These are phyloP conservation scores for Stylophora pistillata DNA, from an alignment of 64 coral and sea anemone species.

Conservation along the genomic window DNA sequence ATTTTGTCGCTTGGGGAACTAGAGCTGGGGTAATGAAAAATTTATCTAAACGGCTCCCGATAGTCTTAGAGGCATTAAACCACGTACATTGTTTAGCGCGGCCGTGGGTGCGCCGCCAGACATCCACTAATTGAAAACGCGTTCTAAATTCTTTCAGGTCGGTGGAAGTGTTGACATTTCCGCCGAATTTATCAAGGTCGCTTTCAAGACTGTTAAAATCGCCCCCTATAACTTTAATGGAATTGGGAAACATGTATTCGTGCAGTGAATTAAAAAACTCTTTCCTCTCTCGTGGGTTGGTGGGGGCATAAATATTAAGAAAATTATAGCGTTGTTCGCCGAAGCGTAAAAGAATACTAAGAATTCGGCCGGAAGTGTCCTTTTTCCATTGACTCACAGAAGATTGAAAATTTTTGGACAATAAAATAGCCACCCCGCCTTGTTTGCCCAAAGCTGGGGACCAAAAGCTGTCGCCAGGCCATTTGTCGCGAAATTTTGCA, in stretches of 20 bases:
- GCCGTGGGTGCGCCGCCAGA: background rate
- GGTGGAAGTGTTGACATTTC: background rate
- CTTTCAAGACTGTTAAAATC: slow-evolving; percentile 8
- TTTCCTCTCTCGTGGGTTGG: background rate
- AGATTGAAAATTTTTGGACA: background rate
- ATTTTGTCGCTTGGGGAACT: background rate
- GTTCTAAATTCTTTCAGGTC: background rate
- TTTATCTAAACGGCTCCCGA: background rate
- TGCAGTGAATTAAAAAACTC: background rate
- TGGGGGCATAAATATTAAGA: background rate
- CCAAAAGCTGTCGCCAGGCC: too few relatives aligned
- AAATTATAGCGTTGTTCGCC: background rate
- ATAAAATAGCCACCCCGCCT: background rate
- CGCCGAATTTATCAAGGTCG: background rate
- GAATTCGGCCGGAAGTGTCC: background rate
- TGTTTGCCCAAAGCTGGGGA: too few relatives aligned
- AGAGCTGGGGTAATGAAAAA: background rate
- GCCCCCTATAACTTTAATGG: background rate
- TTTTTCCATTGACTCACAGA: background rate
- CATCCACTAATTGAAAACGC: background rate
- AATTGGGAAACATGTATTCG: background rate
- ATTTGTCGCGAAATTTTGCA: too few relatives aligned
- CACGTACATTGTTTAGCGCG: background rate
- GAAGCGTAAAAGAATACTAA: background rate
- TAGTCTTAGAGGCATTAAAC: background rate